Base-by-base conservation (phyloP, 2,888 invertebrate species). In the Noctua janthina region DNA sequence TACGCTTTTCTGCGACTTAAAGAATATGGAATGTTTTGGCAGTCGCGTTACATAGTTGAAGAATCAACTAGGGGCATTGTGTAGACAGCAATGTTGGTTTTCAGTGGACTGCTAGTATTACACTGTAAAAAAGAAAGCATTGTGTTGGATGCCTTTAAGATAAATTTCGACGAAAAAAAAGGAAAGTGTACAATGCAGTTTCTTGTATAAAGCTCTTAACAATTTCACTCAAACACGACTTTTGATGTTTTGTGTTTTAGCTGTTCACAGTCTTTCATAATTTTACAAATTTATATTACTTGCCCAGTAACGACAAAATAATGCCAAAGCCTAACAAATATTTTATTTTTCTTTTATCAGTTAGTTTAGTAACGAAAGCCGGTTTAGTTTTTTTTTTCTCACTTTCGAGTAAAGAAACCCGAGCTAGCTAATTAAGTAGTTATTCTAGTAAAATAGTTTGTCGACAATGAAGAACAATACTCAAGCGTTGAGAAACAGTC, bases 361-460 rank as follows among this genome's bases (percentile, higher is more conserved):
- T 46, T 11, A 46, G 46, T 15, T 49, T 15, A 49, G 49, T 49
- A 49, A 11, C 15, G 17, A 69, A 68, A 46, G 11, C 3, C 1
- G 3, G 3, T 62, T 13, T 29, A 73, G 43, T 66, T 79, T 54
- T 35, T 46, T 46, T 13, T 69, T 13, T 69, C 46, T 46, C 11
- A 81, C 8, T 23, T 68, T 51, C 35, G 64, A 62, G 20, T 59
- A 35, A 59, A 5, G 29, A 82, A 54, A 71, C 35, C 46, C 8
- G 39, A 81, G 51, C 10, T 43, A 54, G 11, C 20, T 62, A 70
- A 62, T 82, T 51, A 75, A 35, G 59, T 82, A 20, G 13, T 8
- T 68, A 64, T 43, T 73, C 56, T 49, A 73, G 67, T 74, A 62
- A 72, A 79, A 86, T 79, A 84, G 66, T 79, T 81, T 49, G 67